These are phyloP conservation scores for Oikopleura albicans DNA, from an alignment of 23 tunicate genomes.

Conservation along the genomic window DNA sequence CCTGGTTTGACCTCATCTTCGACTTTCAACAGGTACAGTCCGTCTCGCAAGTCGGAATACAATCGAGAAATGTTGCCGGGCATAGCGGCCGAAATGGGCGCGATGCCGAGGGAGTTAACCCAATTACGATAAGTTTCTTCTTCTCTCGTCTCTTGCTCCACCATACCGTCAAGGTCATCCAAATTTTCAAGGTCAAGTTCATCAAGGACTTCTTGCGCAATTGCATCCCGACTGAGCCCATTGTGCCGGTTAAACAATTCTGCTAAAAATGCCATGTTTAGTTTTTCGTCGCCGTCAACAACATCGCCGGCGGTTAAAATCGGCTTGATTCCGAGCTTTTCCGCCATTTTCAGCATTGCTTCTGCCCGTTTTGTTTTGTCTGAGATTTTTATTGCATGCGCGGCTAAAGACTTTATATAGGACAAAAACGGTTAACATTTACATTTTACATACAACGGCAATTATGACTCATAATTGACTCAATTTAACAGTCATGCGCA, in stretches of 20 bases:
- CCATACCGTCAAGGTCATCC: slow-evolving; percentile 25
- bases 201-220: slow-evolving; percentile 20
- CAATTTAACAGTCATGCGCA: too few relatives aligned
- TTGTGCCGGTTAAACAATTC: slow-evolving; percentile 80
- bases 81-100: slow-evolving; percentile 21
- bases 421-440: too few relatives aligned
- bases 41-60: slow-evolving; percentile 46
- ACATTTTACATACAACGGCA: too few relatives aligned
- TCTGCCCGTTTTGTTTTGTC: background rate
- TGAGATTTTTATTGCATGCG: background rate
- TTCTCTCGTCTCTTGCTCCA: slow-evolving; percentile 71
- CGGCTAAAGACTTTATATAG: background rate
- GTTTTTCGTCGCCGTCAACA: slow-evolving; percentile 54
- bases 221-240: slow-evolving; percentile 22
- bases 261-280: slow-evolving; percentile 95
- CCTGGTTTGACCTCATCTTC: slow-evolving; percentile 35
- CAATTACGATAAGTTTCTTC: slow-evolving; percentile 85
- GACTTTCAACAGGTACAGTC: slow-evolving; percentile 52
- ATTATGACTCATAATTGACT: too few relatives aligned
- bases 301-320: slow-evolving; percentile 59
- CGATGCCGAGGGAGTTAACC: slow-evolving; percentile 90
- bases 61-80: background rate
- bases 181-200: slow-evolving; percentile 30
- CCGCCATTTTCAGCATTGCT: slow-evolving; percentile 8
- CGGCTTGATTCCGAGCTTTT: background rate